Evolutionary conservation across 2,797 vertebrate genomes (phyloP).

Genomic region (Mallotus villosus): DNA sequence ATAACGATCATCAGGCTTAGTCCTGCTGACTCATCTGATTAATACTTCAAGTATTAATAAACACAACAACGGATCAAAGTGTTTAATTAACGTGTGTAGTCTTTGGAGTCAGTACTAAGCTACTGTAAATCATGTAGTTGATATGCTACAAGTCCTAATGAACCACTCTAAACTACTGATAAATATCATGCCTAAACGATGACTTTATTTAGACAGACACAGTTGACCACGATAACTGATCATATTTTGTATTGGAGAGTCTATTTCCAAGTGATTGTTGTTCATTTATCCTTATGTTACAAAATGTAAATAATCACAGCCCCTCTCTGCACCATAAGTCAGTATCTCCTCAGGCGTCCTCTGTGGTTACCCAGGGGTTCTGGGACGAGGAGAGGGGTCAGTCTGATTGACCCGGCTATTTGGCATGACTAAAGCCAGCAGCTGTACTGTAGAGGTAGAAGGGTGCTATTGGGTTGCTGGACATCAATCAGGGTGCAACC

Average conservation of each 20-base stretch:
- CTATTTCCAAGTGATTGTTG: constrained; percentile 21
- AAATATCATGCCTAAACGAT: neutral
- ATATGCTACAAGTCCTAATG: neutral
- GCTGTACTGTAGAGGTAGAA: constrained; percentile 70
- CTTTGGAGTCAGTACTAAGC: neutral
- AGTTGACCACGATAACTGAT: neutral
- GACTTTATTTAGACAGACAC: neutral
- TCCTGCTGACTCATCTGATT: neutral
- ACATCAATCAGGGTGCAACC: constrained; percentile 77
- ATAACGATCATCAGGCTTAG: neutral
- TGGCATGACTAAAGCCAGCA: constrained; percentile 75
- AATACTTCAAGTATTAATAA: neutral
- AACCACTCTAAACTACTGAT: neutral
- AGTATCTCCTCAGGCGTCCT: constrained; percentile 8
- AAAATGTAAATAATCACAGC: constrained; percentile 28
- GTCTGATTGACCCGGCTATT: constrained; percentile 71
- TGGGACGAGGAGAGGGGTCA: constrained; percentile 44
- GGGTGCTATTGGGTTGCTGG: constrained; percentile 74
- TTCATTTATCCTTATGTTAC: constrained; percentile 35
- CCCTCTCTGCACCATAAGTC: constrained; percentile 12
- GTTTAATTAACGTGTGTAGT: neutral
- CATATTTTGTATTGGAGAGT: neutral
- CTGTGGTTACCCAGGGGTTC: constrained; percentile 46
- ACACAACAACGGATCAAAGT: neutral
- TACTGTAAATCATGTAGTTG: neutral